phyloP scores from a whole-genome alignment of 2,113 vertebrate genomes.

The Chionodraco myersi region DNA sequence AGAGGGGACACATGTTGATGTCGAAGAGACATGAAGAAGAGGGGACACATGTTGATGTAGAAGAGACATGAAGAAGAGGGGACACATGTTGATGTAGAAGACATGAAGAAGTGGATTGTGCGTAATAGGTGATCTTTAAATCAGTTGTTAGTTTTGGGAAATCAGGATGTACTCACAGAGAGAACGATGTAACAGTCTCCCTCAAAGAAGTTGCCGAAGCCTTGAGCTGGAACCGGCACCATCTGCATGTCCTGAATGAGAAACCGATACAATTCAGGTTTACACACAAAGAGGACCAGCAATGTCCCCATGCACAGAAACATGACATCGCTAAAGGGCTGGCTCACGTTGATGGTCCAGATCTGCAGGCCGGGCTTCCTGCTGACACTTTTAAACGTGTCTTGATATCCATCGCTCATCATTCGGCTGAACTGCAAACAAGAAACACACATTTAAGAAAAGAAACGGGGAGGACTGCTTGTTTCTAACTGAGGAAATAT shows the following conservation, averaged over 20 bases:
- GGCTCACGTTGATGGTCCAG: slow-evolving; percentile 93
- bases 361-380: slow-evolving; percentile 89
- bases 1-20: too few relatives aligned
- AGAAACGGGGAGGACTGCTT: not conserved
- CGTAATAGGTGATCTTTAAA: too few relatives aligned
- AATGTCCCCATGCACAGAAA: not conserved
- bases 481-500: not conserved
- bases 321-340: not conserved
- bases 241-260: slow-evolving; percentile 88
- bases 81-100: too few relatives aligned
- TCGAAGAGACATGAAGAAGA: too few relatives aligned
- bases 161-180: slow-evolving; percentile 89
- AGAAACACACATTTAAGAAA: slow-evolving; percentile 45
- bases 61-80: too few relatives aligned
- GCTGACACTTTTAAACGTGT: slow-evolving; percentile 75
- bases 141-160: not conserved
- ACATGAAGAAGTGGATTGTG: too few relatives aligned
- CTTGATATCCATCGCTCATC: slow-evolving; percentile 77
- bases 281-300: not conserved
- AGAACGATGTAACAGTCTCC: slow-evolving; percentile 92
- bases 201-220: slow-evolving; percentile 91
- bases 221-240: slow-evolving; percentile 85
- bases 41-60: too few relatives aligned
- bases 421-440: slow-evolving; percentile 78
- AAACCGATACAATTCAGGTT: not conserved